Evolutionary conservation across 2,113 vertebrate species (phyloP).

Genomic region (Engystomops pustulosus): DNA sequence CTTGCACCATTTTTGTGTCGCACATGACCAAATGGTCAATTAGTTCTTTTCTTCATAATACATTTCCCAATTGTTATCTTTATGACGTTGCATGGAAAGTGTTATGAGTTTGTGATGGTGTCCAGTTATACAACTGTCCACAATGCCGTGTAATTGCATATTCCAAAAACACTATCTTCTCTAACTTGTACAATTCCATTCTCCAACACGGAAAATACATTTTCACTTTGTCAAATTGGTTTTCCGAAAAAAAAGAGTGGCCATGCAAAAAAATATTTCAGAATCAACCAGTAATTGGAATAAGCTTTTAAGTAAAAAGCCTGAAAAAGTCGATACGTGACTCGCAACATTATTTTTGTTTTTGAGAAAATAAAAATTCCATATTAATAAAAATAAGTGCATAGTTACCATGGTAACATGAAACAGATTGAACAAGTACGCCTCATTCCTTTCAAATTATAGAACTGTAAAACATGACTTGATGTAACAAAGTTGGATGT

Average conservation of each 20-base stretch:
- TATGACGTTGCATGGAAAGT: no score
- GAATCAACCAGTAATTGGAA: constrained; percentile 22
- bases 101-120: no score
- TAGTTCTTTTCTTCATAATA: no score
- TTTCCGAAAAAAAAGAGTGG: background rate
- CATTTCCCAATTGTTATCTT: no score
- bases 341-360: constrained; percentile 13
- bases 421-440: constrained; percentile 1
- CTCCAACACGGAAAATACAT: constrained; percentile 7
- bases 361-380: background rate
- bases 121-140: no score
- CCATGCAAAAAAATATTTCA: background rate
- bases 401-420: constrained; percentile 38
- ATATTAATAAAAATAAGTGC: constrained; percentile 47
- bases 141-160: background rate
- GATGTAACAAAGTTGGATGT: background rate
- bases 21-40: no score
- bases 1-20: no score
- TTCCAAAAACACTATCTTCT: background rate
- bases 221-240: background rate
- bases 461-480: constrained; percentile 1
- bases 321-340: background rate
- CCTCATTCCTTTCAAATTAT: constrained; percentile 32
- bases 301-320: constrained; percentile 25
- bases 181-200: background rate